Evolutionary conservation across 1,140 invertebrate genomes (phyloP).

Genomic region (Oryctes rhinoceros): DNA sequence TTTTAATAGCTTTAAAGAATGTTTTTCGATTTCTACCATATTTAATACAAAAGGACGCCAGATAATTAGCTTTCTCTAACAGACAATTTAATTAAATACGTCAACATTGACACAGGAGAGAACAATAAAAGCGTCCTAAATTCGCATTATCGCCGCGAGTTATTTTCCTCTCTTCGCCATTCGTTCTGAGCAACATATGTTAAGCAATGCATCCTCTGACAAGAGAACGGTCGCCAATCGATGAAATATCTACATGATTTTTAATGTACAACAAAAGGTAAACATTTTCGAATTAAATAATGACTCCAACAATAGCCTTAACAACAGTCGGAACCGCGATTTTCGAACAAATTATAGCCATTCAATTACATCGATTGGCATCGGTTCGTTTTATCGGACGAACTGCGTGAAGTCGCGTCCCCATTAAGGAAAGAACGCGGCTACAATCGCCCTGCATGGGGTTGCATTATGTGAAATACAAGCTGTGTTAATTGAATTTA

Average conservation of each 20-base stretch:
- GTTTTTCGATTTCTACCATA: too few species aligned
- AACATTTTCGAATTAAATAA: conserved; percentile 28
- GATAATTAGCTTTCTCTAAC: too few species aligned
- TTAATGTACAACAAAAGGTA: conserved; percentile 37
- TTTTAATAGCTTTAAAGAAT: too few species aligned
- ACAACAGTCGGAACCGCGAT: conserved; percentile 17
- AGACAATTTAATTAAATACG: too few species aligned
- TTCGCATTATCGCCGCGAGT: too few species aligned
- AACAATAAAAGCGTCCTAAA: too few species aligned
- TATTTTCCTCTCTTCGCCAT: too few species aligned
- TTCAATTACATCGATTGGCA: conserved; percentile 36
- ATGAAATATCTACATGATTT: conserved; percentile 33
- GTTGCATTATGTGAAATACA: conserved; percentile 46
- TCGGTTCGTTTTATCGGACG: conserved; percentile 22
- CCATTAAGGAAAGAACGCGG: conserved; percentile 22
- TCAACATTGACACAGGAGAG: too few species aligned
- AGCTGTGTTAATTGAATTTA: conserved; percentile 46
- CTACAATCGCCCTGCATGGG: conserved; percentile 42
- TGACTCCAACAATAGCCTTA: not conserved
- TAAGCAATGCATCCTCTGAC: not conserved
- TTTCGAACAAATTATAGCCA: conserved; percentile 34
- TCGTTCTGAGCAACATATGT: not conserved
- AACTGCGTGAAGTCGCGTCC: conserved; percentile 34
- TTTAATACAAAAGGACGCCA: too few species aligned
- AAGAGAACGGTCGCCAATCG: not conserved